Percentiles rank a stretch among this genome's conserved stretches.
These are phyloP conservation scores for Apis dorsata DNA, from an alignment of 1,140 invertebrate genomes.

Conservation along the genomic window DNA sequence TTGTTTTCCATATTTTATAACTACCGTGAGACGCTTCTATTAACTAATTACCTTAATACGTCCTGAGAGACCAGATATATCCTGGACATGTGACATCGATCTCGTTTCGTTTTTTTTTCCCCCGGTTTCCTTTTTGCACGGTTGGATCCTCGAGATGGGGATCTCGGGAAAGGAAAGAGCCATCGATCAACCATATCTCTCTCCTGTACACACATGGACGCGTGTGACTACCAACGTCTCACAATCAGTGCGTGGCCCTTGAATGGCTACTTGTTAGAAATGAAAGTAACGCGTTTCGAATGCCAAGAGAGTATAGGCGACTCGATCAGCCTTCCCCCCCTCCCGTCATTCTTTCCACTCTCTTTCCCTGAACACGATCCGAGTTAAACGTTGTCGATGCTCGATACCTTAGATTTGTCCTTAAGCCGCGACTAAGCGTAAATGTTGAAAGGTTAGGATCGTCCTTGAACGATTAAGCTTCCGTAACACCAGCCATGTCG, in stretches of 20 bases:
- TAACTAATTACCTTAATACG: constrained; percentile 23
- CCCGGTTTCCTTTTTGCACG: background rate
- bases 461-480: constrained; percentile 70
- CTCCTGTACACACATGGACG: background rate
- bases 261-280: constrained; percentile 62
- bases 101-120: background rate
- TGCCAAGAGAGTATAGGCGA: constrained; percentile 37
- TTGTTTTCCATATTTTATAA: background rate
- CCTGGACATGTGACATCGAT: constrained; percentile 45
- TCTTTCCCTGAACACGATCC: constrained; percentile 29
- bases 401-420: constrained; percentile 52
- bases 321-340: constrained; percentile 29
- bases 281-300: constrained; percentile 67
- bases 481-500: constrained; percentile 24
- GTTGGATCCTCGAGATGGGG: constrained; percentile 32
- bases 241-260: constrained; percentile 56
- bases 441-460: constrained; percentile 56
- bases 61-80: background rate
- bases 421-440: constrained; percentile 53
- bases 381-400: constrained; percentile 5
- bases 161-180: constrained; percentile 47
- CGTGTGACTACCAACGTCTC: background rate
- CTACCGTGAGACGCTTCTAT: too few species aligned
- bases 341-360: constrained; percentile 2
- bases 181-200: background rate